phyloP scores from a whole-genome alignment of 1,140 invertebrate species.

The Uloborus diversus region DNA sequence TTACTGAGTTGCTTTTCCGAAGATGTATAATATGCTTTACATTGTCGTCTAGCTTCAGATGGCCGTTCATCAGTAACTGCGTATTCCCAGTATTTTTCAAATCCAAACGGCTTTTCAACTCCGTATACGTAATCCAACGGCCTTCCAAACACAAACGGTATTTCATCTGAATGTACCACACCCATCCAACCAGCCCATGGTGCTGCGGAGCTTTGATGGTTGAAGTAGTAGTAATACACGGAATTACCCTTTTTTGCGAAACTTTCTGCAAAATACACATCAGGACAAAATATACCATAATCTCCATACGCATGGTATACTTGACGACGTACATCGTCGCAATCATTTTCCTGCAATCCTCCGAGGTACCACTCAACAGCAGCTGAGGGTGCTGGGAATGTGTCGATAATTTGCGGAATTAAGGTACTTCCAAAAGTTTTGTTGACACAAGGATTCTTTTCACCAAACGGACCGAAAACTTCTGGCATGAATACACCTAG shows the following conservation, averaged over 20 bases:
- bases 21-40: too few relatives aligned
- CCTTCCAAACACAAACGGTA: constrained; percentile 55
- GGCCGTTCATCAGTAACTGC: too few relatives aligned
- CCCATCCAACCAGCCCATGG: constrained; percentile 51
- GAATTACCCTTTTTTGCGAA: background rate
- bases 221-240: constrained; percentile 55
- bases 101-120: too few relatives aligned
- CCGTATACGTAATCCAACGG: too few relatives aligned
- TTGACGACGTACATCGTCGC: background rate
- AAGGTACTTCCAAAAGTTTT: background rate
- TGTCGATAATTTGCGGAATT: background rate
- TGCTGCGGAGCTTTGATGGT: constrained; percentile 24
- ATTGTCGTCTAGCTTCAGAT: too few relatives aligned
- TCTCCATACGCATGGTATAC: constrained; percentile 11
- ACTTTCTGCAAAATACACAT: background rate
- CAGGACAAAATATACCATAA: background rate
- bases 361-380: background rate
- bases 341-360: background rate
- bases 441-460: constrained; percentile 10
- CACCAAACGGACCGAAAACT: constrained; percentile 4
- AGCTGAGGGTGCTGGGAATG: background rate
- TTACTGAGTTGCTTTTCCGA: too few relatives aligned
- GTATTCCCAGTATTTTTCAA: too few relatives aligned
- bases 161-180: constrained; percentile 50
- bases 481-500: too few relatives aligned